Conservation (phyloP, 2,113 vertebrate genomes). For the Nicator chloris region DNA sequence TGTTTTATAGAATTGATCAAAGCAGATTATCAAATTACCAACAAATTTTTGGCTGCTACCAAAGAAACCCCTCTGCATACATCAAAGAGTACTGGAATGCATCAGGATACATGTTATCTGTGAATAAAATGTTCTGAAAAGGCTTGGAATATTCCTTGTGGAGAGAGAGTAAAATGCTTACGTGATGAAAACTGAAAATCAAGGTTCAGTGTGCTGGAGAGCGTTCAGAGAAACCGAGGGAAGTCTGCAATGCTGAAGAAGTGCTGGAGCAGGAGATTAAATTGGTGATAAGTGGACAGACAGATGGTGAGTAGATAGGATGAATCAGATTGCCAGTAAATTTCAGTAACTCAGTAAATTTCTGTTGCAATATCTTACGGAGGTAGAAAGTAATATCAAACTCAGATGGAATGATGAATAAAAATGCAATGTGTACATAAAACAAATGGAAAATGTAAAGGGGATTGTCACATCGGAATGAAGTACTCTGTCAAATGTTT, state of each 20-base stretch:
- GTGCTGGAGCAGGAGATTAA: not conserved
- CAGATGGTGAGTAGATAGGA: not conserved
- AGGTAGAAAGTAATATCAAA: not conserved
- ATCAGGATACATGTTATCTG: not conserved
- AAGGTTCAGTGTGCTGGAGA: not conserved
- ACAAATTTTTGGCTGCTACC: not conserved
- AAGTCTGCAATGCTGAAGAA: not conserved
- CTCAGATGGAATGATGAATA: not conserved
- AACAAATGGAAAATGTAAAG: not conserved
- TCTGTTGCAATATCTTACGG: not conserved
- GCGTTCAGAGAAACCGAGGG: not conserved
- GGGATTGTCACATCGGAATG: not conserved
- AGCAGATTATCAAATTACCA: not conserved
- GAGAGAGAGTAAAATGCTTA: not conserved
- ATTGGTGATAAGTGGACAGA: not conserved
- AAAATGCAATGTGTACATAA: not conserved
- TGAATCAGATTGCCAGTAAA: not conserved
- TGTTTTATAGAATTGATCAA: not conserved
- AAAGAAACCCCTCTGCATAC: not conserved
- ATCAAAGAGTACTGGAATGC: not conserved
- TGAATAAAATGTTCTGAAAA: not conserved
- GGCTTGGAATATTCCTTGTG: not conserved
- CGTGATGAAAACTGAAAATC: not conserved
- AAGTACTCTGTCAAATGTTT: not conserved
- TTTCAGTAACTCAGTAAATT: not conserved